Percentiles rank a stretch among this genome's conserved stretches.
Evolutionary conservation across 2,888 invertebrate genomes (phyloP).

Genomic region (Furcula furcula): DNA sequence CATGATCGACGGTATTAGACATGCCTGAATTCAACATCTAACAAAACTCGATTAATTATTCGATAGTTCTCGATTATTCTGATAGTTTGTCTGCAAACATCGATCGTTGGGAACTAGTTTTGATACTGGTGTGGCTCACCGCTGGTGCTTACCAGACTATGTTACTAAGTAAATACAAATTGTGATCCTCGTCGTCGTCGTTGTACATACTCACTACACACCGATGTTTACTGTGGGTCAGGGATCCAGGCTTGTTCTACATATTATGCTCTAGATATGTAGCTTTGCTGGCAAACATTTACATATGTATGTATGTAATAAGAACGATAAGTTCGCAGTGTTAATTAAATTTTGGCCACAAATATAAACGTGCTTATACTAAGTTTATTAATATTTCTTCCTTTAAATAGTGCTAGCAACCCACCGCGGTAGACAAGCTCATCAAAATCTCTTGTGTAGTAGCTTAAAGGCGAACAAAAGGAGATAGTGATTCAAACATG

Average conservation of each 20-base stretch:
- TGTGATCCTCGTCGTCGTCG: conserved; percentile 34
- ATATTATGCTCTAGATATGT: no score
- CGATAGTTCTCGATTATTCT: conserved; percentile 8
- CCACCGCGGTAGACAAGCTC: no score
- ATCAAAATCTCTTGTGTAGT: no score
- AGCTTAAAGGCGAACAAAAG: no score
- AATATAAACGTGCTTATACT: background rate
- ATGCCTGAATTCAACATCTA: no score
- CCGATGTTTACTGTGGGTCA: conserved; percentile 9
- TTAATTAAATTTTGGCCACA: background rate
- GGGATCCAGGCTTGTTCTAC: conserved; percentile 4
- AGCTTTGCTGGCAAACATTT: background rate
- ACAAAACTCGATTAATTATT: no score
- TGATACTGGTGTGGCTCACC: conserved; percentile 25
- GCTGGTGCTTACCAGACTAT: conserved; percentile 38
- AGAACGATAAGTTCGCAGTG: background rate
- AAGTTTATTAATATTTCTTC: no score
- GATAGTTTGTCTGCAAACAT: conserved; percentile 31
- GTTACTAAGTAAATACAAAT: conserved; percentile 40
- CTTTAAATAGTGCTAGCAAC: no score
- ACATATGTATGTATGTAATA: background rate
- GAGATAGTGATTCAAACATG: no score
- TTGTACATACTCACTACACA: conserved; percentile 10
- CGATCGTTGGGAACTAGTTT: conserved; percentile 36
- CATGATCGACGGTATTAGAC: no score